Base-by-base conservation (phyloP, 2,113 vertebrate genomes). In the Rhagologus leucostigma region DNA sequence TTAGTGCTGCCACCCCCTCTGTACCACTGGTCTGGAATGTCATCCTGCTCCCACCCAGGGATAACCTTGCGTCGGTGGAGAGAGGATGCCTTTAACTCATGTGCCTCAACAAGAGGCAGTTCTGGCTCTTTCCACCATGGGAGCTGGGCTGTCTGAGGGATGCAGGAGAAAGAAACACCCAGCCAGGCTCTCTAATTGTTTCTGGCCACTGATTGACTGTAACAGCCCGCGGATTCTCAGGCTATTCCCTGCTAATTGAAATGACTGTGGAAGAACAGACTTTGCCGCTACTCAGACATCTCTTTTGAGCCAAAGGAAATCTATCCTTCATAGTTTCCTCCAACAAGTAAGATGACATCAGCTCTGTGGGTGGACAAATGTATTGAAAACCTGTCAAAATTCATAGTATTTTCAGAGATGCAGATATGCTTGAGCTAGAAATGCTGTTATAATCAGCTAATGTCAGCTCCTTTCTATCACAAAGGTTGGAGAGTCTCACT, bases 331-430 rank as follows among this genome's bases (percentile, higher is more conserved):
- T 39, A 56, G 63, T 83, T 93, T 94, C 59, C 63, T 88, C 67
- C 67, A 77, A 82, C 78, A 90, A 95, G 78, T 59, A 67, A 80
- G 55, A 86, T 90, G 90, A 68, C 82, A 91, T 94, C 80, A 89
- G 90, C 63, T 90, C 87, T 67, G 94, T 95, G 80, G 94, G 89
- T 84, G 82, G 94, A 90, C 75, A 91, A 94, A 84, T 7, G 7
- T 76, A 88, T 93, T 84, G 93, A 95, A 96, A 96, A 93, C 82
- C 90, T 90, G 87, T 91, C 93, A 91, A 93, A 95, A 90, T 93
- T 52, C 57, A 57, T 85, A 74, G 82, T 85, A 70, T 77, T 94
- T 96, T 97, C 87, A 87, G 92, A 96, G 81, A 85, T 57, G 46
- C 53, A 65, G 78, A 76, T 63, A 80, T 63, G 52, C 56, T 93